Percentiles rank a stretch among this genome's conserved stretches.
Evolutionary conservation across 2,888 invertebrate species (phyloP).

Genomic region (Orthosia gothica): DNA sequence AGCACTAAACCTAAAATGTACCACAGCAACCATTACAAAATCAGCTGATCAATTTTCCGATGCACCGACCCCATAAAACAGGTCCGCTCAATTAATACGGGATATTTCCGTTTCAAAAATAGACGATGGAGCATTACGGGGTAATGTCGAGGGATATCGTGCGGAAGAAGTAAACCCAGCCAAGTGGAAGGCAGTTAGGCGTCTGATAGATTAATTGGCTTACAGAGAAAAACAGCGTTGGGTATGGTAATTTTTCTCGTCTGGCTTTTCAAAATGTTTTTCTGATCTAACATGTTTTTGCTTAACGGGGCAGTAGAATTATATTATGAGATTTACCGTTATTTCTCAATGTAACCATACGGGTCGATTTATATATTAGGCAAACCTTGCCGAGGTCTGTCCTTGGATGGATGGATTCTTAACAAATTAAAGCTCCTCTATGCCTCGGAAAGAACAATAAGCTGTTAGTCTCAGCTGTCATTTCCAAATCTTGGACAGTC

Average conservation of each 20-base stretch:
- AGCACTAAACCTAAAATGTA: background rate
- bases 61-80: slow-evolving; percentile 37
- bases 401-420: no score
- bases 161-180: slow-evolving; percentile 64
- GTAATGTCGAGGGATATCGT: slow-evolving; percentile 63
- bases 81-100: slow-evolving; percentile 40
- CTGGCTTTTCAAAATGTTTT: slow-evolving; percentile 31
- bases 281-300: slow-evolving; percentile 4
- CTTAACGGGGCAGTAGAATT: no score
- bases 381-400: no score
- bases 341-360: no score
- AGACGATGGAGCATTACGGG: slow-evolving; percentile 54
- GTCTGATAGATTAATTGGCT: slow-evolving; percentile 68
- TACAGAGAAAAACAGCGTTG: slow-evolving; percentile 57
- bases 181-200: slow-evolving; percentile 59
- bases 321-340: background rate
- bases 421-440: no score
- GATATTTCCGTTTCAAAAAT: slow-evolving; percentile 51
- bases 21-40: slow-evolving; percentile 1
- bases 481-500: no score
- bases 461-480: no score
- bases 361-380: no score
- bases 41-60: slow-evolving; percentile 16
- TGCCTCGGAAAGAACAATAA: no score
- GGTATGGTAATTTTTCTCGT: slow-evolving; percentile 45